Percentiles rank a stretch among this genome's conserved stretches.
These are phyloP conservation scores for Drosophila lacteicornis DNA, from an alignment of 1,140 invertebrate genomes.

Conservation along the genomic window DNA sequence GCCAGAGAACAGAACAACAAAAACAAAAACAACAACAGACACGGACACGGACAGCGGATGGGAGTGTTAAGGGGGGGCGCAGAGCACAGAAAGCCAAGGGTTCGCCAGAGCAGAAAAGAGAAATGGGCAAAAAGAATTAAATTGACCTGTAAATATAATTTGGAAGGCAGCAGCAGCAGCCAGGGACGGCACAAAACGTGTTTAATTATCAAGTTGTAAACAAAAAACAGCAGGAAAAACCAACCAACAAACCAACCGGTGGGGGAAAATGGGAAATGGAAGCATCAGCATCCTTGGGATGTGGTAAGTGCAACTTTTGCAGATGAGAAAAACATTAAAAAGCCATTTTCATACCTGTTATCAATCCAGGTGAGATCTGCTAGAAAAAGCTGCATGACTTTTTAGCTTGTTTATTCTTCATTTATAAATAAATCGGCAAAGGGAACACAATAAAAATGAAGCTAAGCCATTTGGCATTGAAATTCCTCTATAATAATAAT, in stretches of 20 bases:
- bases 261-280: constrained; percentile 5
- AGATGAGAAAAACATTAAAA: constrained; percentile 33
- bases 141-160: constrained; percentile 83
- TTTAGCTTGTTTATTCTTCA: neutral
- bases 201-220: constrained; percentile 84
- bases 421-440: neutral
- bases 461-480: neutral
- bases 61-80: neutral
- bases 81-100: constrained; percentile 30
- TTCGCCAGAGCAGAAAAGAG: constrained; percentile 50
- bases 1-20: constrained; percentile 49
- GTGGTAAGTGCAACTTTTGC: constrained; percentile 26
- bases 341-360: constrained; percentile 41
- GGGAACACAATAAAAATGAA: neutral
- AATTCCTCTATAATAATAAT: neutral
- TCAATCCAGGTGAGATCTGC: constrained; percentile 15
- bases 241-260: neutral
- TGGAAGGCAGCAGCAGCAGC: constrained; percentile 66
- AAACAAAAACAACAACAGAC: constrained; percentile 15
- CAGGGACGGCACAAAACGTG: constrained; percentile 61
- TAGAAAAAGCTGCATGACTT: constrained; percentile 1
- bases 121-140: constrained; percentile 73
- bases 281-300: constrained; percentile 24
- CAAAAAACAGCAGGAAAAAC: constrained; percentile 63
- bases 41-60: neutral